These are phyloP conservation scores for Drosophila yooni DNA, from an alignment of 2,888 invertebrate species.

Conservation along the genomic window DNA sequence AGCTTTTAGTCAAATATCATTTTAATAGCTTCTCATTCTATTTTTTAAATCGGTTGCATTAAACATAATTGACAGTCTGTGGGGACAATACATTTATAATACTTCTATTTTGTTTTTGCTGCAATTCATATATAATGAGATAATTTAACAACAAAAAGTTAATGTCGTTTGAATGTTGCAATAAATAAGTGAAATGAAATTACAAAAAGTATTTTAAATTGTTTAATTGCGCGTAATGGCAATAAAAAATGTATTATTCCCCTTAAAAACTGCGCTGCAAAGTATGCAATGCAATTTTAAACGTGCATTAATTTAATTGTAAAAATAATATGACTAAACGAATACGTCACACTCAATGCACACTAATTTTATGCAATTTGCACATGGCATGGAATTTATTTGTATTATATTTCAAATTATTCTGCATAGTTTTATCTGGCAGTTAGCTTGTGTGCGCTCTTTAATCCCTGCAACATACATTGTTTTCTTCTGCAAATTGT, in stretches of 20 bases:
- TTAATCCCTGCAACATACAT: background rate
- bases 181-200: conserved; percentile 15
- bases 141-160: background rate
- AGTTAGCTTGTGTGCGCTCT: background rate
- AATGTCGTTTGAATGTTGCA: conserved; percentile 9
- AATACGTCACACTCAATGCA: background rate
- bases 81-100: conserved; percentile 12
- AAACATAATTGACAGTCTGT: conserved; percentile 51
- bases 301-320: background rate
- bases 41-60: conserved; percentile 34
- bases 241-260: background rate
- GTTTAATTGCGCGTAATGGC: conserved; percentile 35
- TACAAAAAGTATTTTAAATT: conserved; percentile 24
- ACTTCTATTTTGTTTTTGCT: background rate
- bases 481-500: background rate
- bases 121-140: conserved; percentile 11
- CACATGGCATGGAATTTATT: background rate
- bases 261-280: background rate
- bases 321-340: background rate
- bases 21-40: conserved; percentile 18
- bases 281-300: conserved; percentile 5
- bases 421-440: background rate
- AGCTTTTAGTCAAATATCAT: conserved; percentile 23
- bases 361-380: background rate
- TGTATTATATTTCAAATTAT: background rate